phyloP scores from a whole-genome alignment of 2,888 invertebrate genomes.

The Pyralis farinalis region DNA sequence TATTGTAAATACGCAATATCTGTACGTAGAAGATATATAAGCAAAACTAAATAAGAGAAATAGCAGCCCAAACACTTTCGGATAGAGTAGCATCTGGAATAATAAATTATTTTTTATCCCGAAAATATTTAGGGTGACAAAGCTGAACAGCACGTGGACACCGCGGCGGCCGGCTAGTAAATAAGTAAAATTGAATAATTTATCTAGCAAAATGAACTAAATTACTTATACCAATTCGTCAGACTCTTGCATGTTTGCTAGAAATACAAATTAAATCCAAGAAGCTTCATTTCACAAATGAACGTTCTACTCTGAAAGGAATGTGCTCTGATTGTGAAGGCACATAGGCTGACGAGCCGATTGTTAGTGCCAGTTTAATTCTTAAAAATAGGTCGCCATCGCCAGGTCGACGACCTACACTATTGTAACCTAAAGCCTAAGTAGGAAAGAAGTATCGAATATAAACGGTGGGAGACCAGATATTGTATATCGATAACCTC shows the following conservation, averaged over 20 bases:
- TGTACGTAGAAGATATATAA: no score
- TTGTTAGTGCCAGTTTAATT: slow-evolving; percentile 58
- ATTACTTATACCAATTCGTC: no score
- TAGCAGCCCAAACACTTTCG: no score
- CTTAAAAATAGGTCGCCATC: slow-evolving; percentile 61
- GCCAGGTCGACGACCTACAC: slow-evolving; percentile 53
- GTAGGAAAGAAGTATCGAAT: slow-evolving; percentile 33
- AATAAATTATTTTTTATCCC: no score
- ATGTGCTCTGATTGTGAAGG: slow-evolving; percentile 49
- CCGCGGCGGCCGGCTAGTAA: no score
- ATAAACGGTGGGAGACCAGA: slow-evolving; percentile 40
- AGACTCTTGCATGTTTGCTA: slow-evolving; percentile 22
- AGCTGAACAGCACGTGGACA: no score
- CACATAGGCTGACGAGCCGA: slow-evolving; percentile 56
- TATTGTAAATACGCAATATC: no score
- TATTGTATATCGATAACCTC: slow-evolving; percentile 62
- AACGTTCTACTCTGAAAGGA: slow-evolving; percentile 37
- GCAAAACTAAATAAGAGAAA: no score
- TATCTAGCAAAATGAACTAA: no score
- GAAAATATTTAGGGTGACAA: no score
- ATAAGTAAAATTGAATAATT: no score
- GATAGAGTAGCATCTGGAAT: no score
- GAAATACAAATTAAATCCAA: slow-evolving; percentile 32
- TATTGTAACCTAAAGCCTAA: slow-evolving; percentile 32
- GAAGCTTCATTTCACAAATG: slow-evolving; percentile 33